These are phyloP conservation scores for Nothobranchius furzeri DNA, from an alignment of 2,113 vertebrate genomes.

Conservation along the genomic window DNA sequence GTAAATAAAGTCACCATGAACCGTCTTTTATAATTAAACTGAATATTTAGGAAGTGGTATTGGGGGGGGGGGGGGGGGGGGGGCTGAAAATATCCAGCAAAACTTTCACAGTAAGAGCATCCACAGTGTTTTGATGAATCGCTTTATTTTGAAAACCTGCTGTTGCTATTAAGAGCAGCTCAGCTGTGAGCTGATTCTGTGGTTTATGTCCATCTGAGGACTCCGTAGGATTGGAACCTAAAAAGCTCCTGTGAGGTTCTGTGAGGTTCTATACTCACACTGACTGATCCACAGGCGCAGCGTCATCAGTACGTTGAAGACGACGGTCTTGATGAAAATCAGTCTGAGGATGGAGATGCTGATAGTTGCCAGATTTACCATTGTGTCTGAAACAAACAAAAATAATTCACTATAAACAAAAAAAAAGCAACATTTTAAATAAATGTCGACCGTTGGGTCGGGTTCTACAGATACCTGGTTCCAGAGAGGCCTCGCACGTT, in stretches of 20 bases:
- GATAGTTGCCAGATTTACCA: slow-evolving; percentile 75
- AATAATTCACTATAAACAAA: background rate
- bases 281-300: slow-evolving; percentile 69
- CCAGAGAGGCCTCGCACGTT: rapidly evolving
- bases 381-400: slow-evolving; percentile 51
- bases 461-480: slow-evolving; percentile 19
- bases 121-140: too few relatives aligned
- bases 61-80: too few relatives aligned
- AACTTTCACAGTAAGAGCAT: too few relatives aligned
- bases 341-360: slow-evolving; percentile 81
- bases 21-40: too few relatives aligned
- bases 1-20: too few relatives aligned
- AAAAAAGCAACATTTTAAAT: background rate
- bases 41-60: too few relatives aligned
- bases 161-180: too few relatives aligned
- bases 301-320: slow-evolving; percentile 85
- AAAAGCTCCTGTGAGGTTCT: background rate
- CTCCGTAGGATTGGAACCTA: too few relatives aligned
- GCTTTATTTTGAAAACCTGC: too few relatives aligned
- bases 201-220: too few relatives aligned
- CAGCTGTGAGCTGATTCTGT: too few relatives aligned
- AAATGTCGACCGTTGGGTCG: background rate
- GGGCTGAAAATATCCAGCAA: too few relatives aligned
- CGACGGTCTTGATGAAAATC: slow-evolving; percentile 84
- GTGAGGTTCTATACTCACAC: slow-evolving; percentile 46